These are phyloP conservation scores for Channa striata DNA, from an alignment of 2,797 vertebrate species.

Conservation along the genomic window DNA sequence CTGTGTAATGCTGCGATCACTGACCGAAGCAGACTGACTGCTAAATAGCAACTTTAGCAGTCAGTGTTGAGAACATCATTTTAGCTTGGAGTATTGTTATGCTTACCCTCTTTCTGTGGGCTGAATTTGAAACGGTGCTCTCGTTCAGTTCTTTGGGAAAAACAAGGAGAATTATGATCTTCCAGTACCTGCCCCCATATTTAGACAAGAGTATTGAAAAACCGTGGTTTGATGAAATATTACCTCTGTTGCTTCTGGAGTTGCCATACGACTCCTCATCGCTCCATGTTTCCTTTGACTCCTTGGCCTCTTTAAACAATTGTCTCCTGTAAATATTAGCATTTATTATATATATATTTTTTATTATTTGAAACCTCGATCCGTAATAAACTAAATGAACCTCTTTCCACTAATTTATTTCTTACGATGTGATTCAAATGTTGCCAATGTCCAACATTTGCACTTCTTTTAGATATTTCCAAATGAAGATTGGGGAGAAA, in stretches of 20 bases:
- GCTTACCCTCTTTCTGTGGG: slow-evolving; percentile 64
- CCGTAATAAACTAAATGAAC: too few species aligned
- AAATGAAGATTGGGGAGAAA: too few species aligned
- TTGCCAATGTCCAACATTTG: too few species aligned
- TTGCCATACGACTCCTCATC: slow-evolving; percentile 71
- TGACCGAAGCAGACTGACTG: not conserved
- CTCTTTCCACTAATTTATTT: too few species aligned
- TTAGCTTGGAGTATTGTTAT: not conserved
- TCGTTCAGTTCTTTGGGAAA: slow-evolving; percentile 26
- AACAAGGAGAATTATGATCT: slow-evolving; percentile 8
- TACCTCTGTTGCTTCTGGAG: slow-evolving; percentile 31
- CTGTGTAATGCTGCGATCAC: not conserved
- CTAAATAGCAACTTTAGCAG: not conserved
- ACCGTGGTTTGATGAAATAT: not conserved
- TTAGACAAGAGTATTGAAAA: not conserved
- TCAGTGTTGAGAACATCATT: too few species aligned
- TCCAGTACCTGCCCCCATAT: not conserved
- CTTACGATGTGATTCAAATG: too few species aligned
- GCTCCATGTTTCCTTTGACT: slow-evolving; percentile 74
- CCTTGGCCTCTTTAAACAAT: slow-evolving; percentile 46
- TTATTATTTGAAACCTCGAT: not conserved
- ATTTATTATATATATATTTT: too few species aligned
- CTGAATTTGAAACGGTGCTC: slow-evolving; percentile 33
- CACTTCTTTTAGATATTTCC: too few species aligned
- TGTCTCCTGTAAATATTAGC: slow-evolving; percentile 56